Conservation (phyloP, 2,113 vertebrate genomes). For the Sciurus niger region DNA sequence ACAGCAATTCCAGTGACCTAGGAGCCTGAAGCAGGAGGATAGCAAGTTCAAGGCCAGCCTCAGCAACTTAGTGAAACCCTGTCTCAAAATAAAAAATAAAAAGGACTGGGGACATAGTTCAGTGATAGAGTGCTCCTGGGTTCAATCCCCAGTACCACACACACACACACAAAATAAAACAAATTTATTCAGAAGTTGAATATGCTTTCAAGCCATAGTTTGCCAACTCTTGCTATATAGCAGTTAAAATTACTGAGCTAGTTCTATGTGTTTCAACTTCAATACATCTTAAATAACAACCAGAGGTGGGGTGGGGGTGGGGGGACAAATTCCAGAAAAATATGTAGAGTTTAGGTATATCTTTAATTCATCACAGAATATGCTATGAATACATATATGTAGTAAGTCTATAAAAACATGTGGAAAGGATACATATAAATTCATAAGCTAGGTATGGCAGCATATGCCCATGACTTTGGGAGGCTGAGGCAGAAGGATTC, state of each 20-base stretch:
- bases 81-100: too few species aligned
- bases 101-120: too few species aligned
- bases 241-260: slow-evolving; percentile 2
- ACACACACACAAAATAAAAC: neutral
- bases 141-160: too few species aligned
- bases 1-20: too few species aligned
- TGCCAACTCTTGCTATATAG: neutral
- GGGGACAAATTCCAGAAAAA: neutral
- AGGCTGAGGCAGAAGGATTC: too few species aligned
- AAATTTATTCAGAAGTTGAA: neutral
- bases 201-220: neutral
- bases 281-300: neutral
- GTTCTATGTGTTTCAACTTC: neutral
- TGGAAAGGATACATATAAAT: neutral
- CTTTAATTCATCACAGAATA: slow-evolving; percentile 18
- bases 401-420: slow-evolving; percentile 15
- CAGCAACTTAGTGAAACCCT: too few species aligned
- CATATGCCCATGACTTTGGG: too few species aligned
- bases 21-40: too few species aligned
- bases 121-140: too few species aligned
- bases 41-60: too few species aligned
- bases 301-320: neutral
- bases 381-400: neutral
- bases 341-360: neutral
- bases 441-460: neutral